Conservation (phyloP, 2,113 vertebrate genomes). For the Miniopterus natalensis region DNA sequence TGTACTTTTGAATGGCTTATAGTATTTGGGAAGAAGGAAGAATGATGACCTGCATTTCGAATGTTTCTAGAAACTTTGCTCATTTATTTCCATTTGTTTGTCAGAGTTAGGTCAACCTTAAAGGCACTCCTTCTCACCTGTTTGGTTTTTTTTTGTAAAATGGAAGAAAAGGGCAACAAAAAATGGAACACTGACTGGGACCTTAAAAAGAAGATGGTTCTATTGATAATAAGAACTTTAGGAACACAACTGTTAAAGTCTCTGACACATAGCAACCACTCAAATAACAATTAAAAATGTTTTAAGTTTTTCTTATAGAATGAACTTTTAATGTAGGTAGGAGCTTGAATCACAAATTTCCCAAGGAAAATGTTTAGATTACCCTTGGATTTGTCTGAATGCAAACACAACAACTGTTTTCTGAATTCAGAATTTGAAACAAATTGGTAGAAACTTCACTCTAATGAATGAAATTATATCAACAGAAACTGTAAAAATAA, state of each 20-base stretch:
- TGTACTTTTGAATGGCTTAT: neutral
- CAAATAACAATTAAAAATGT: neutral
- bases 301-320: slow-evolving; percentile 17
- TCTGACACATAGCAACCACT: neutral
- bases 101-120: neutral
- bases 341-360: neutral
- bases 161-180: neutral
- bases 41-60: neutral
- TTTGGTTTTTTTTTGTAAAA: neutral
- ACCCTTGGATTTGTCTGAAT: neutral
- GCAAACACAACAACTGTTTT: neutral
- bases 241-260: neutral
- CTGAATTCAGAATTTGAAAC: neutral
- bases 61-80: neutral
- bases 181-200: neutral
- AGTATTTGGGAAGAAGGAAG: neutral
- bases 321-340: neutral
- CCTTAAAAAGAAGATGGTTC: neutral
- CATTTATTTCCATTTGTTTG: slow-evolving; percentile 30
- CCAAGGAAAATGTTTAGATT: neutral
- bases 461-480: neutral
- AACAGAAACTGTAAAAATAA: neutral
- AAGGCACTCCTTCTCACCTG: neutral
- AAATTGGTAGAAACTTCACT: neutral
- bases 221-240: neutral